These are phyloP conservation scores for Pandemis corylana DNA, from an alignment of 2,888 invertebrate genomes.

Conservation along the genomic window DNA sequence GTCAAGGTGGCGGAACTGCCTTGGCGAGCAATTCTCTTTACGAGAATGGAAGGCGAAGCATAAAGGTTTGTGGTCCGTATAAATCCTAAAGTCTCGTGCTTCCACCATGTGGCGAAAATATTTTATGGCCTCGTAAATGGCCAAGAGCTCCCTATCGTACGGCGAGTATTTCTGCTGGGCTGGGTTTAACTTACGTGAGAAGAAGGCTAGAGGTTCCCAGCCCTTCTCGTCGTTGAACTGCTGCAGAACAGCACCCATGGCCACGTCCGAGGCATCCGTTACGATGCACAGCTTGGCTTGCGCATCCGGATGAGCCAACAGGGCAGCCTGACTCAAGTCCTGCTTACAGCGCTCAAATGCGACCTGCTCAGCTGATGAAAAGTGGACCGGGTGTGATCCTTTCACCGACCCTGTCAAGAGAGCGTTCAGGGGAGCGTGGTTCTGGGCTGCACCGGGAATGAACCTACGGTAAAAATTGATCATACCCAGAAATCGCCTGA, in stretches of 20 bases:
- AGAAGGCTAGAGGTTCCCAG: slow-evolving; percentile 61
- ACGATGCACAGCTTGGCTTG: no score
- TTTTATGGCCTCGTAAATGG: slow-evolving; percentile 57
- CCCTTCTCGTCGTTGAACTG: slow-evolving; percentile 46
- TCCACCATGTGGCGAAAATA: slow-evolving; percentile 61
- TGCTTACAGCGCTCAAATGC: slow-evolving; percentile 46
- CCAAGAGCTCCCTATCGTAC: slow-evolving; percentile 64
- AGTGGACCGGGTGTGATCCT: no score
- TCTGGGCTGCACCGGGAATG: slow-evolving; percentile 48
- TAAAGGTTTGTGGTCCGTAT: slow-evolving; percentile 47
- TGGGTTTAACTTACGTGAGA: slow-evolving; percentile 54
- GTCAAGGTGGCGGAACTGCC: slow-evolving; percentile 41
- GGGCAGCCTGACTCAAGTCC: slow-evolving; percentile 45
- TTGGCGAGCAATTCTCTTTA: slow-evolving; percentile 40
- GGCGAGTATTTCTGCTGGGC: slow-evolving; percentile 57
- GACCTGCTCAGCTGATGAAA: slow-evolving; percentile 48
- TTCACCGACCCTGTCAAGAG: no score
- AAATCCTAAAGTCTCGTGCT: slow-evolving; percentile 51
- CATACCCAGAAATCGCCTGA: slow-evolving; percentile 45
- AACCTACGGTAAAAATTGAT: slow-evolving; percentile 50
- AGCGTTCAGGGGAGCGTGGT: no score
- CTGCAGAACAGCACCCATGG: slow-evolving; percentile 55
- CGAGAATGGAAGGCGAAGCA: slow-evolving; percentile 53
- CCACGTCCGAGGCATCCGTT: no score
- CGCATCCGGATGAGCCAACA: slow-evolving; percentile 50